Evolutionary conservation across 1,140 invertebrate genomes (phyloP), one percentile per base, ranked within the genome.

Genomic region (Drosophila malerkotliana): DNA sequence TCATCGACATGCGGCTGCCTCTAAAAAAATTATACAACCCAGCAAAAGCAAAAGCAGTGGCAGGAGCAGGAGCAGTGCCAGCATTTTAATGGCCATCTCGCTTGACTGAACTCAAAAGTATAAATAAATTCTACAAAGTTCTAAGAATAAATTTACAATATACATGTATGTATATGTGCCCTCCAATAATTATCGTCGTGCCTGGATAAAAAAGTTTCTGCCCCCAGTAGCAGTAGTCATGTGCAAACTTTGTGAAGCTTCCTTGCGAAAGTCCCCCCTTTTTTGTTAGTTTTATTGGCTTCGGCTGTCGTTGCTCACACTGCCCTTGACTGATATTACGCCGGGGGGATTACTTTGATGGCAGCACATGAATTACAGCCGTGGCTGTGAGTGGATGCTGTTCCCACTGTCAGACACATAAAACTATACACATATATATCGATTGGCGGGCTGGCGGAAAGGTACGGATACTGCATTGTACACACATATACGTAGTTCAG

Each of bases 311-410:
- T 69, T 68, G 44, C 64, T 69, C 52, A 69, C 52, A 49, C 67
- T 71, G 67, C 64, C 67, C 67, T 71, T 71, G 60, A 74, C 71
- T 72, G 59, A 71, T 75, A 75, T 75, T 75, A 75, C 67, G 72
- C 71, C 72, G 52, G 72, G 56, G 72, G 72, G 72, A 75, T 75
- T 75, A 73, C 72, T 74, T 75, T 75, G 71, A 73, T 75, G 72
- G 61, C 72, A 58, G 69, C 71, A 74, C 71, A 74, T 74, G 72
- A 74, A 71, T 71, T 71, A 71, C 64, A 71, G 66, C 51, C 67
- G 55, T 28, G 45, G 53, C 59, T 56, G 28, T 39, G 14, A 26
- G 32, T 41, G 58, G 57, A 45, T 21, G 21, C 52, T 69, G 60
- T 45, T 51, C 37, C 10, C 52, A 30, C 49, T 45, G 26, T 41